phyloP scores from a whole-genome alignment of 2,113 vertebrate genomes.

The Halcyon malimbica region DNA sequence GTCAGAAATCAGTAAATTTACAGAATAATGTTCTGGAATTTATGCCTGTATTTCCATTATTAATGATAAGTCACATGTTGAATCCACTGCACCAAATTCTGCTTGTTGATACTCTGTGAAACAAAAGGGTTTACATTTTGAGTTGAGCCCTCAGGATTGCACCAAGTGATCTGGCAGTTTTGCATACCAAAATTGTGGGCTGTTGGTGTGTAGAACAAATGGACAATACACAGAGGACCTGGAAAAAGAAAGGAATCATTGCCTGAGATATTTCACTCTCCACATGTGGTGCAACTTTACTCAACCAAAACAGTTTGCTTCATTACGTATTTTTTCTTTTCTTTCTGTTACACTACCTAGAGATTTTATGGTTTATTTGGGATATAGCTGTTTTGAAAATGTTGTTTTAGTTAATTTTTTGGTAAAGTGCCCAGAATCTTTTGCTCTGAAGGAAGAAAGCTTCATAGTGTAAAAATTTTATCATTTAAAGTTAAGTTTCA shows the following conservation, averaged over 20 bases:
- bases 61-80: not conserved
- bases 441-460: not conserved
- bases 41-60: not conserved
- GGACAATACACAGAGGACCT: not conserved
- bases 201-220: not conserved
- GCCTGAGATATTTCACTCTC: not conserved
- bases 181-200: not conserved
- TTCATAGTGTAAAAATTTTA: slow-evolving; percentile 1
- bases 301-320: not conserved
- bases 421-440: slow-evolving; percentile 12
- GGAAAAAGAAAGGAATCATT: not conserved
- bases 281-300: not conserved
- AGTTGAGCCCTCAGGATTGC: not conserved
- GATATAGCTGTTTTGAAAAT: not conserved
- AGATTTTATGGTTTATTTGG: not conserved
- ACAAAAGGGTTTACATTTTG: not conserved
- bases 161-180: not conserved
- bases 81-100: not conserved
- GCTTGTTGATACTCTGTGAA: not conserved
- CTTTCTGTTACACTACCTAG: not conserved
- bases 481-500: slow-evolving; percentile 21
- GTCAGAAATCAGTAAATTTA: not conserved
- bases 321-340: not conserved
- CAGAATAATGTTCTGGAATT: not conserved
- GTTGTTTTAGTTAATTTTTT: slow-evolving; percentile 38